Percentiles rank a stretch among this genome's conserved stretches.
These are phyloP conservation scores for Stomatorhinus ivindoensis DNA, from an alignment of 2,113 vertebrate genomes.

Conservation along the genomic window DNA sequence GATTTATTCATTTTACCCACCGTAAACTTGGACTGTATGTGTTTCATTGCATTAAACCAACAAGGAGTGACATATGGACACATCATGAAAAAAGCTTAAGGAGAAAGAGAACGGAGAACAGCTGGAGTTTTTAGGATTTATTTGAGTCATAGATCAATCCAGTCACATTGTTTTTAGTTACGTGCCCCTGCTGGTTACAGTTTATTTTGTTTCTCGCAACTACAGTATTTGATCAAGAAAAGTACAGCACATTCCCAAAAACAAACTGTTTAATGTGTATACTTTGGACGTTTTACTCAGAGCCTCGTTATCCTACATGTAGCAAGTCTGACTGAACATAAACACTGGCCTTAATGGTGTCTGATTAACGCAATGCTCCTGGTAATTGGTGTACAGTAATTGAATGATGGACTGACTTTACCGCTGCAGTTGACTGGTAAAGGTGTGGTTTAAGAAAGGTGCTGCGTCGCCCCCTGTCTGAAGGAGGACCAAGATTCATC, in stretches of 20 bases:
- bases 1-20: background rate
- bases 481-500: background rate
- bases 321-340: background rate
- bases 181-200: background rate
- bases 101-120: background rate
- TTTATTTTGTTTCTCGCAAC: conserved; percentile 1
- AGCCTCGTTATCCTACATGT: background rate
- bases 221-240: background rate
- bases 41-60: background rate
- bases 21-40: background rate
- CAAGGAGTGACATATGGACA: background rate
- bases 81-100: background rate
- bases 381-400: background rate
- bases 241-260: background rate
- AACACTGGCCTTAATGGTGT: background rate
- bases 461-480: background rate
- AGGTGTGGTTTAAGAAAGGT: background rate
- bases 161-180: background rate
- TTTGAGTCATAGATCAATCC: conserved; percentile 1
- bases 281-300: background rate
- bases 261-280: background rate
- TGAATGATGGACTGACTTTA: background rate
- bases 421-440: background rate
- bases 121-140: background rate
- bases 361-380: background rate